A percentile compares a stretch with the other conserved stretches of the same genome.
Conservation (phyloP, 2,113 vertebrate genomes). For the Alexandromys fortis region DNA sequence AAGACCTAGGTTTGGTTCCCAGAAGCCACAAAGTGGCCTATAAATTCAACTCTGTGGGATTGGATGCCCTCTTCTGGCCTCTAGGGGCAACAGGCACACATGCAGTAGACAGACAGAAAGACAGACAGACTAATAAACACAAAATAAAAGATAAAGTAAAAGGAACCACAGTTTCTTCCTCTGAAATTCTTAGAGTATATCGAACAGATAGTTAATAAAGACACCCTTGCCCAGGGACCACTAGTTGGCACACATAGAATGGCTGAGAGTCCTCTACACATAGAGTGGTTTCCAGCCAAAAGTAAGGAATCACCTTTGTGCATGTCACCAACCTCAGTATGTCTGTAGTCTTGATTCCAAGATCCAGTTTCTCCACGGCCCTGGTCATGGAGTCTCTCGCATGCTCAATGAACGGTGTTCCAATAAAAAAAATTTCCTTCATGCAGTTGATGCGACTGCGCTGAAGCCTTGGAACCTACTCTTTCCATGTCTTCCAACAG, state of each 20-base stretch:
- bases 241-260: not conserved
- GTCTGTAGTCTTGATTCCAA: constrained; percentile 37
- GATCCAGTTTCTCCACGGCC: not conserved
- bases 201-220: not conserved
- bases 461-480: not conserved
- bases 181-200: not conserved
- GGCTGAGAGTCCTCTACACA: not conserved
- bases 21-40: not conserved
- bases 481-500: not conserved
- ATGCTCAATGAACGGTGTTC: rapidly evolving
- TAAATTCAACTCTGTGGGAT: not conserved
- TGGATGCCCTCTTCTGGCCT: not conserved
- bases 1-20: not conserved
- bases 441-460: not conserved
- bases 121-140: not conserved
- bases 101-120: not conserved
- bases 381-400: not conserved
- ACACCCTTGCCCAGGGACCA: not conserved
- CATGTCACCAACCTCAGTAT: not conserved
- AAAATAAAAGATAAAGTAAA: not conserved
- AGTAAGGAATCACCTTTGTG: not conserved
- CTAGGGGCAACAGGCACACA: not conserved
- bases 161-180: not conserved
- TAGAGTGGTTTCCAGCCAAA: not conserved
- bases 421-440: not conserved